phyloP scores from a whole-genome alignment of 2,797 vertebrate species.

The Pseudomugil tenellus region DNA sequence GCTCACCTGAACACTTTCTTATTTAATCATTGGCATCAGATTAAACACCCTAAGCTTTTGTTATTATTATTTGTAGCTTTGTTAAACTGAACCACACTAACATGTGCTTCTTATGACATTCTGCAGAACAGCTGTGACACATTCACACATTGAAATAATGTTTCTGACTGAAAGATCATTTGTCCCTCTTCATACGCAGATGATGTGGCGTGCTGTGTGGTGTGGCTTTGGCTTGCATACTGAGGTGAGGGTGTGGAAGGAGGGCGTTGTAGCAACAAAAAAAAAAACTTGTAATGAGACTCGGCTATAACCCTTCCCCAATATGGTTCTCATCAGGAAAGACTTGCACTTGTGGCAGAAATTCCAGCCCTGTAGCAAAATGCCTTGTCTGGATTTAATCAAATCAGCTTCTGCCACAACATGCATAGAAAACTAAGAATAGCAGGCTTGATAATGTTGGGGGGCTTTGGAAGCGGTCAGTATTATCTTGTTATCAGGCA shows the following conservation, averaged over 20 bases:
- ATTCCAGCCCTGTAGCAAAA: conserved; percentile 77
- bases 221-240: conserved; percentile 31
- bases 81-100: conserved; percentile 42
- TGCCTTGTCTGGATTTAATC: conserved; percentile 79
- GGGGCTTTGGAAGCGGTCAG: conserved; percentile 4
- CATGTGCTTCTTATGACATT: conserved; percentile 37
- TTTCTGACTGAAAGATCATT: conserved; percentile 33
- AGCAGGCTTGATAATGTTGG: conserved; percentile 52
- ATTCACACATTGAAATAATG: conserved; percentile 35
- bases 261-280: conserved; percentile 51
- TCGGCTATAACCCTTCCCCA: conserved; percentile 55
- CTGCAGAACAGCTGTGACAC: conserved; percentile 50
- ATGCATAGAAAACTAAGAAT: conserved; percentile 51
- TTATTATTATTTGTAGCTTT: conserved; percentile 32
- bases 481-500: conserved; percentile 20
- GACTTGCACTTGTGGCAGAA: conserved; percentile 81
- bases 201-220: conserved; percentile 32
- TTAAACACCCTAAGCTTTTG: conserved; percentile 15
- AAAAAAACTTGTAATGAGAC: conserved; percentile 68
- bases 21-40: conserved; percentile 9
- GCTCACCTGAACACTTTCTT: conserved; percentile 19
- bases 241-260: conserved; percentile 55
- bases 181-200: conserved; percentile 3
- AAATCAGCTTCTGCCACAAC: conserved; percentile 66
- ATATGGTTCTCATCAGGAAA: conserved; percentile 82